Percentiles rank a stretch among this genome's conserved stretches.
Conservation (phyloP, 2,113 vertebrate species). For the Clarias batrachus region DNA sequence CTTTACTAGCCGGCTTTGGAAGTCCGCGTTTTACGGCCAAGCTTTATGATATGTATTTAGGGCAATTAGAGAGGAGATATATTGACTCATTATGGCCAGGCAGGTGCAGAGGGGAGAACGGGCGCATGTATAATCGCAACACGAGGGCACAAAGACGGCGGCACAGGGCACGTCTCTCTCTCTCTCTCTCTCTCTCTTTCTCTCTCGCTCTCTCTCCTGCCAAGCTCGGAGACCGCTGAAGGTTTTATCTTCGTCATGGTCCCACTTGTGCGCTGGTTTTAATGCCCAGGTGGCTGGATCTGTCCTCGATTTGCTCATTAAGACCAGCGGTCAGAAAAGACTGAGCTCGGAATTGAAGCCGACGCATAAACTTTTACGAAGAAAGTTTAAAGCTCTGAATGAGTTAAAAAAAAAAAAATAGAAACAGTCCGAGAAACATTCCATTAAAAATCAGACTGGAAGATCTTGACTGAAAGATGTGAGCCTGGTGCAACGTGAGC, state of each 20-base stretch:
- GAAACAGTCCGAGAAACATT: background rate
- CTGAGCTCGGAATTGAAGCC: background rate
- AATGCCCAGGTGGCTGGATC: conserved; percentile 34
- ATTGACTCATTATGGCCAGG: conserved; percentile 78
- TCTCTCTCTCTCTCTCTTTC: conserved; percentile 12
- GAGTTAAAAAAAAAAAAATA: background rate
- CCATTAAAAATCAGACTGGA: background rate
- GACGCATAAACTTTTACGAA: background rate
- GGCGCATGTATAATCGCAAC: conserved; percentile 67
- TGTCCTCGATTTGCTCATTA: conserved; percentile 29
- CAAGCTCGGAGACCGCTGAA: conserved; percentile 14
- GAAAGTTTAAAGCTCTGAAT: background rate
- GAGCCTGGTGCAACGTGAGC: background rate
- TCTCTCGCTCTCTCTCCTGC: conserved; percentile 25
- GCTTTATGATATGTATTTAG: conserved; percentile 82
- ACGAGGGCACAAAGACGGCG: conserved; percentile 50
- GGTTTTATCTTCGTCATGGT: conserved; percentile 26
- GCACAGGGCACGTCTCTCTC: conserved; percentile 32
- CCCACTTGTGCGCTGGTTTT: background rate
- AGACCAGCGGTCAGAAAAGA: conserved; percentile 7
- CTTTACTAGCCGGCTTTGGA: conserved; percentile 66
- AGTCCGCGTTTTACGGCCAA: conserved; percentile 62
- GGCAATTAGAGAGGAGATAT: conserved; percentile 81
- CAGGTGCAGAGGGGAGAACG: conserved; percentile 75
- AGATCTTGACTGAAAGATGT: background rate